These are phyloP conservation scores for Echinometra lucunter DNA, from an alignment of 53 echinoderm and acorn worm genomes.

Conservation along the genomic window DNA sequence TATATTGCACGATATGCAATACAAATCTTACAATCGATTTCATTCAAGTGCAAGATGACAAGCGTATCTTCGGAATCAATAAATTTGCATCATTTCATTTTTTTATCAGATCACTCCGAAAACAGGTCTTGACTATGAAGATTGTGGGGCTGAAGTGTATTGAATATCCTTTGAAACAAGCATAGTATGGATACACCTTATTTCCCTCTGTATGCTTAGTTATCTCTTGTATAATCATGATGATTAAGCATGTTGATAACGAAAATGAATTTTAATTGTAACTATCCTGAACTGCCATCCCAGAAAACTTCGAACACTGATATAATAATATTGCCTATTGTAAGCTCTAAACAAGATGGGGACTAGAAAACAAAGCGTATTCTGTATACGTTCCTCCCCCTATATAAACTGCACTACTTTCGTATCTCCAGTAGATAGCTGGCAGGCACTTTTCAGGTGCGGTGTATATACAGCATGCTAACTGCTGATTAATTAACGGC, in stretches of 20 bases:
- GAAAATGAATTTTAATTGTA: background rate
- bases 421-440: background rate
- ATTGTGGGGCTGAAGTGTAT: too few relatives aligned
- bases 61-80: background rate
- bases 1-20: background rate
- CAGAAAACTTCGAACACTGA: background rate
- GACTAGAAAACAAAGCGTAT: background rate
- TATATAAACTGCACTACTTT: background rate
- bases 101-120: too few relatives aligned
- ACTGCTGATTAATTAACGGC: constrained; percentile 9
- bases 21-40: background rate
- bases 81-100: background rate
- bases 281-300: background rate
- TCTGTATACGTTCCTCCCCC: background rate
- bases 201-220: background rate
- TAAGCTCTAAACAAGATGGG: background rate
- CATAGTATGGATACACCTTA: background rate
- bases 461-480: background rate
- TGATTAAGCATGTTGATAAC: background rate
- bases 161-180: too few relatives aligned
- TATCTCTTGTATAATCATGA: too few relatives aligned
- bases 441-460: background rate
- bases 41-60: background rate
- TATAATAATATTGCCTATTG: too few relatives aligned
- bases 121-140: too few relatives aligned